A percentile compares a stretch with the other conserved stretches of the same genome.
Evolutionary conservation across 2,797 vertebrate species (phyloP).

Genomic region (Capromys pilorides): DNA sequence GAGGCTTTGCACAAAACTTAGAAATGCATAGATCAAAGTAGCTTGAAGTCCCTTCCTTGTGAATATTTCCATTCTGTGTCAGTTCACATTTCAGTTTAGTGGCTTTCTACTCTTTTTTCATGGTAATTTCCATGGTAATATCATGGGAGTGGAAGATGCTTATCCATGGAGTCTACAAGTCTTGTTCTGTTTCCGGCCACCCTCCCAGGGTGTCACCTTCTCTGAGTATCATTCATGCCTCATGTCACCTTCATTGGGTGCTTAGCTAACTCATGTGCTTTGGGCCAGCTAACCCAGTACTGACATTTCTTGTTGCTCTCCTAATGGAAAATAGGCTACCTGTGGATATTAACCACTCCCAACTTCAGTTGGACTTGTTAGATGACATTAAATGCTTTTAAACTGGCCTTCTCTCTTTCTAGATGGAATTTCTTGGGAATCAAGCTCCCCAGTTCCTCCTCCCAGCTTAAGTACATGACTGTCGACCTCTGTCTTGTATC

Average conservation of each 20-base stretch:
- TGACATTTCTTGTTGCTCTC: constrained; percentile 60
- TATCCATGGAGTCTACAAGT: constrained; percentile 44
- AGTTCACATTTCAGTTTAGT: not conserved
- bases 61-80: not conserved
- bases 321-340: constrained; percentile 57
- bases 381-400: constrained; percentile 6
- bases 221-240: constrained; percentile 71
- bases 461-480: not conserved
- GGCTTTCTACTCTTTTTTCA: not conserved
- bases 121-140: constrained; percentile 5
- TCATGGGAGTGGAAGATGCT: constrained; percentile 29
- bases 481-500: not conserved
- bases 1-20: constrained; percentile 44
- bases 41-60: not conserved
- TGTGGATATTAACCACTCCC: constrained; percentile 9
- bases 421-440: not conserved
- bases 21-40: constrained; percentile 53
- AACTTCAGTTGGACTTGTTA: constrained; percentile 37
- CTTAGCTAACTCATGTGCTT: constrained; percentile 55
- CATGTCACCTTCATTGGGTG: constrained; percentile 30
- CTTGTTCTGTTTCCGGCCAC: constrained; percentile 34
- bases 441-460: not conserved
- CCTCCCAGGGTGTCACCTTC: constrained; percentile 57
- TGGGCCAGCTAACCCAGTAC: constrained; percentile 48
- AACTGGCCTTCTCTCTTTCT: constrained; percentile 39